Conservation (phyloP, 2,797 vertebrate species). For the Tolypeutes matacus region DNA sequence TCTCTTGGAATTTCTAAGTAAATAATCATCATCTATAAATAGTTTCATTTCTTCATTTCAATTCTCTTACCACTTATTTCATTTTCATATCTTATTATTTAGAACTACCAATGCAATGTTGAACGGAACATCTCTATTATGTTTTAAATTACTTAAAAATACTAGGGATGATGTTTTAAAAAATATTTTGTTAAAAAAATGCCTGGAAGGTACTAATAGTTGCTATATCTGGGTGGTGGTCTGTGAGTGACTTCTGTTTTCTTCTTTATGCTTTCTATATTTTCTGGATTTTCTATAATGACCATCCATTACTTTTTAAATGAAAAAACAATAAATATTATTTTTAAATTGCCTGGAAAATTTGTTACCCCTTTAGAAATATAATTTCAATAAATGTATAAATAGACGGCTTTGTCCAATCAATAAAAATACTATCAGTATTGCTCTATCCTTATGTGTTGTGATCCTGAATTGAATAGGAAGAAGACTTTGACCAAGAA, state of each 20-base stretch:
- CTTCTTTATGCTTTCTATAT: background rate
- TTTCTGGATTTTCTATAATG: conserved; percentile 37
- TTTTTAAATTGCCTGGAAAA: conserved; percentile 42
- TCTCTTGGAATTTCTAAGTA: conserved; percentile 47
- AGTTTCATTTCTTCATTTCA: conserved; percentile 37
- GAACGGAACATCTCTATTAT: conserved; percentile 11
- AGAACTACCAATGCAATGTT: background rate
- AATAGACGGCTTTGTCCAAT: background rate
- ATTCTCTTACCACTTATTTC: background rate
- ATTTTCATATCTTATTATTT: background rate
- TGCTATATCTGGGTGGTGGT: background rate
- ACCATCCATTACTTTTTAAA: background rate
- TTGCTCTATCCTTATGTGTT: background rate
- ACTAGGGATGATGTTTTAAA: background rate
- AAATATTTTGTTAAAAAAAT: conserved; percentile 31
- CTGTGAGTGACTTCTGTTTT: conserved; percentile 51
- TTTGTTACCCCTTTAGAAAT: conserved; percentile 26
- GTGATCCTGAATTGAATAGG: background rate
- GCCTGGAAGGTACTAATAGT: background rate
- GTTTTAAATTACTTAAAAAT: conserved; percentile 56
- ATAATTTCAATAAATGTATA: conserved; percentile 37
- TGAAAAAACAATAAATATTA: background rate
- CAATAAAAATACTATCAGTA: background rate
- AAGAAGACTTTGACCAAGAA: conserved; percentile 13
- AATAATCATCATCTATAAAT: background rate